A percentile compares a stretch with the other conserved stretches of the same genome.
Conservation (phyloP, 2,888 invertebrate species). For the Imbricaverruca yamaguchii region DNA sequence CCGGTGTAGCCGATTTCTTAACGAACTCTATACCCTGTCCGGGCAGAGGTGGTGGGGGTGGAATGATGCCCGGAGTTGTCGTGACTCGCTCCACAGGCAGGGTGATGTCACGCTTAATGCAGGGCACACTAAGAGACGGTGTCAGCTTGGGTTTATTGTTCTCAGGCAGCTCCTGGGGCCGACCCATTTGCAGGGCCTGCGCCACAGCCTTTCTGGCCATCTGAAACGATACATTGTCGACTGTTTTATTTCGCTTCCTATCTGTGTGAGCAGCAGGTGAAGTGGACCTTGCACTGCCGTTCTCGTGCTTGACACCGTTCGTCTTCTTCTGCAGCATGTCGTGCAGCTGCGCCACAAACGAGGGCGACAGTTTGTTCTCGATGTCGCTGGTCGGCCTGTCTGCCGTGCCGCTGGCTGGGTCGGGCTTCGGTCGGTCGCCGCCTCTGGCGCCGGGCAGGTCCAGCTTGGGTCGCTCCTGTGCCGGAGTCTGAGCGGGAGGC, state of each 20-base stretch:
- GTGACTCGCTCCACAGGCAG: not conserved
- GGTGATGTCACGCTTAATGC: not conserved
- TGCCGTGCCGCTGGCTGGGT: not conserved
- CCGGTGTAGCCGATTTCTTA: not conserved
- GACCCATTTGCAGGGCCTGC: not conserved
- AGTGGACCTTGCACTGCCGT: not conserved
- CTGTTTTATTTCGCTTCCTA: not conserved
- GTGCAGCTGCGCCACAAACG: conserved; percentile 4
- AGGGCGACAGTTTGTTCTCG: not conserved
- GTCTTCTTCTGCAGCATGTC: conserved; percentile 6
- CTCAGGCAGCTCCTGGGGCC: not conserved
- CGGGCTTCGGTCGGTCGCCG: not conserved
- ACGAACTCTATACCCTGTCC: too few relatives aligned
- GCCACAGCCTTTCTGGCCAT: not conserved
- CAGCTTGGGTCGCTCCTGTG: too few relatives aligned
- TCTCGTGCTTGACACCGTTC: not conserved
- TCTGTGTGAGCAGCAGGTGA: not conserved
- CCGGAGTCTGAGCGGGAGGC: too few relatives aligned
- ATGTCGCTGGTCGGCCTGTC: not conserved
- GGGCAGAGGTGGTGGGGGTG: not conserved
- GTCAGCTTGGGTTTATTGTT: not conserved
- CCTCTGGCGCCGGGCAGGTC: not conserved
- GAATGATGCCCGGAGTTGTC: not conserved
- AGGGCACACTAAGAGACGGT: not conserved
- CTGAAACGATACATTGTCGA: not conserved